These are phyloP conservation scores for Ashinkailepas kermadecensis DNA, from an alignment of 2,888 invertebrate genomes.

Conservation along the genomic window DNA sequence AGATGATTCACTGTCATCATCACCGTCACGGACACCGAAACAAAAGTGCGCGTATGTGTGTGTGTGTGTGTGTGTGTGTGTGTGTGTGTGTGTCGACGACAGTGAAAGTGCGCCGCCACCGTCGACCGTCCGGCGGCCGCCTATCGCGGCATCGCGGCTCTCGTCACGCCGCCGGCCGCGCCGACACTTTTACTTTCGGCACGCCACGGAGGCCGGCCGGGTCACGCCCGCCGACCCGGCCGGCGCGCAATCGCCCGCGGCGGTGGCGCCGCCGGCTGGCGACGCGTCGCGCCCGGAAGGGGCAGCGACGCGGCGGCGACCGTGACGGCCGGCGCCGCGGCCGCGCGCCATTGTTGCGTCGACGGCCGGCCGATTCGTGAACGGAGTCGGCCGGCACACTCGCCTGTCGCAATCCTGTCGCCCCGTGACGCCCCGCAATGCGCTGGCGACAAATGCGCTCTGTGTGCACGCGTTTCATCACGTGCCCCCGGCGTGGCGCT, in stretches of 20 bases:
- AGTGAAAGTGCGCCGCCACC: background rate
- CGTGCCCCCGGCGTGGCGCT: too few relatives aligned
- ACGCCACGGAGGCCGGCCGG: background rate
- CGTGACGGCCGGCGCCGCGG: background rate
- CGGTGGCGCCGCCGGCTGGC: background rate
- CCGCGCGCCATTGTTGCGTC: background rate
- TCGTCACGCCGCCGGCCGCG: background rate
- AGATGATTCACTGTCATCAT: background rate
- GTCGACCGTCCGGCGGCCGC: background rate
- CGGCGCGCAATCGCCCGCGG: background rate
- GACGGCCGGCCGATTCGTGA: background rate
- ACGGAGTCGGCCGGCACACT: background rate
- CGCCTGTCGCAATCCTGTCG: background rate
- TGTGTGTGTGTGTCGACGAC: background rate
- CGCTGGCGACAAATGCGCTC: too few relatives aligned
- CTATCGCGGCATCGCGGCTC: background rate
- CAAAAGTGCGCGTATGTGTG: background rate
- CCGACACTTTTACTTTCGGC: slow-evolving; percentile 2
- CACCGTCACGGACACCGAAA: background rate
- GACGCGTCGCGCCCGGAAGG: background rate
- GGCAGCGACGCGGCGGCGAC: background rate
- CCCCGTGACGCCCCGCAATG: too few relatives aligned
- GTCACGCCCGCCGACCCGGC: background rate
- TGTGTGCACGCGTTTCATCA: too few relatives aligned
- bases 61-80: background rate